Base-by-base conservation (phyloP, 2,888 invertebrate genomes). In the Epinotia nisella region DNA sequence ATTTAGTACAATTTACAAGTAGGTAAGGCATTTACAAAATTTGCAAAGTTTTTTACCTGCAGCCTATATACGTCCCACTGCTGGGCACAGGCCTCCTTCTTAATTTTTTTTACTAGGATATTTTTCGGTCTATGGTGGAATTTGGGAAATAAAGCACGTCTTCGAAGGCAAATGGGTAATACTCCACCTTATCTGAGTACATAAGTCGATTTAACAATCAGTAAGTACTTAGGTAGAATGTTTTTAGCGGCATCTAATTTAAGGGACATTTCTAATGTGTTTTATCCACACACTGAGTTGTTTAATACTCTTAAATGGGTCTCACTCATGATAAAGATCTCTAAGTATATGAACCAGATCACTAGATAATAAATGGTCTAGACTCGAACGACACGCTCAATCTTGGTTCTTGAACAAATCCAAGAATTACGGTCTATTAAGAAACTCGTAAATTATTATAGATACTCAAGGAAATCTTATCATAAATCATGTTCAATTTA, bases 401-500 rank as follows among this genome's bases (percentile, higher is more conserved):
- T 29, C 21, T 62, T 39, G 39, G 17, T 35, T 35, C 24, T 29
- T 17, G n/a, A 49, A 4, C 49, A 11, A 9, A 17, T 60, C n/a
- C 24, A 24, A 62, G 19, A 17, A n/a, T 53, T 65, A 65, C n/a
- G 53, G n/a, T 24, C 24, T 29, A 60, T 60, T 45, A 61, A 4
- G 45, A 19, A 45, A 61, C 45, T 45, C 21, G 15, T 61, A 45
- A 61, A 61, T 45, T 41, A 61, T 45, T 45, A 62, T 62, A 21
- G 61, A 62, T 15, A 45, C 61, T 45, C 21, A n/a, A 45, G 45
- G 21, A 24, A 24, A 62, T 45, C 21, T 59, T 60, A 60, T 60
- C 19, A 19, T 19, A 41, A 41, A 60, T 41, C 60, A 41, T 13
- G 10, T 39, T 17, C 13, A n/a, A 39, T 59, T 5, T 17, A 39